Percentiles rank a stretch among this genome's conserved stretches.
These are phyloP conservation scores for Scrobipalpa costella DNA, from an alignment of 2,888 invertebrate species.

Conservation along the genomic window DNA sequence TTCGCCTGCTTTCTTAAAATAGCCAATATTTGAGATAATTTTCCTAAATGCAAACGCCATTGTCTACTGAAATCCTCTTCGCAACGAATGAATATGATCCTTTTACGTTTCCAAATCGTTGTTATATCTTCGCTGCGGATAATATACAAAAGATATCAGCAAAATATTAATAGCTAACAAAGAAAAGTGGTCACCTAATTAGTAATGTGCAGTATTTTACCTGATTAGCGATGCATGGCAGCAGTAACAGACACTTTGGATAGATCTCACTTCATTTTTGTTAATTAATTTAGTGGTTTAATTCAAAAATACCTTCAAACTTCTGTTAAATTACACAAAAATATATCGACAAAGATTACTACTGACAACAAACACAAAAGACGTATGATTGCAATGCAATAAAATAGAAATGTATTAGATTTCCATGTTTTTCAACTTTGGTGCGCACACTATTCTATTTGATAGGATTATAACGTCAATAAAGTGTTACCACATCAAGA, in stretches of 20 bases:
- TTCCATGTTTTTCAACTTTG: background rate
- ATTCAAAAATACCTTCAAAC: constrained; percentile 51
- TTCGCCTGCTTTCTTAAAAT: constrained; percentile 65
- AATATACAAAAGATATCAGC: constrained; percentile 29
- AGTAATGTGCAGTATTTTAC: constrained; percentile 22
- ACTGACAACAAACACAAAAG: constrained; percentile 30
- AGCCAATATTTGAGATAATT: constrained; percentile 71
- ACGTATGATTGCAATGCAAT: constrained; percentile 37
- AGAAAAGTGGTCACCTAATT: background rate
- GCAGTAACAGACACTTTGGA: constrained; percentile 35
- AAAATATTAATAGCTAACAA: constrained; percentile 26
- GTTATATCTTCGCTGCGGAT: constrained; percentile 19
- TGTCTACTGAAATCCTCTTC: constrained; percentile 29
- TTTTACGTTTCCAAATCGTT: constrained; percentile 8
- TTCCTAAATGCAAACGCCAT: constrained; percentile 75
- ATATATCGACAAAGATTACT: constrained; percentile 12
- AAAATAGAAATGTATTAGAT: constrained; percentile 32
- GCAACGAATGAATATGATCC: constrained; percentile 21
- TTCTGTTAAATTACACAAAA: constrained; percentile 30
- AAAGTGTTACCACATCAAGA: constrained; percentile 26
- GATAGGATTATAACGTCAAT: constrained; percentile 28
- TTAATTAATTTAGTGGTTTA: constrained; percentile 33
- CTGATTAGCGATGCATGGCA: constrained; percentile 18
- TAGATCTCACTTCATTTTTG: constrained; percentile 46
- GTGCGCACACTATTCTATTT: constrained; percentile 12